These are phyloP conservation scores for Henricia sp. DNA, from an alignment of 53 echinoderm and acorn worm genomes.

Conservation along the genomic window DNA sequence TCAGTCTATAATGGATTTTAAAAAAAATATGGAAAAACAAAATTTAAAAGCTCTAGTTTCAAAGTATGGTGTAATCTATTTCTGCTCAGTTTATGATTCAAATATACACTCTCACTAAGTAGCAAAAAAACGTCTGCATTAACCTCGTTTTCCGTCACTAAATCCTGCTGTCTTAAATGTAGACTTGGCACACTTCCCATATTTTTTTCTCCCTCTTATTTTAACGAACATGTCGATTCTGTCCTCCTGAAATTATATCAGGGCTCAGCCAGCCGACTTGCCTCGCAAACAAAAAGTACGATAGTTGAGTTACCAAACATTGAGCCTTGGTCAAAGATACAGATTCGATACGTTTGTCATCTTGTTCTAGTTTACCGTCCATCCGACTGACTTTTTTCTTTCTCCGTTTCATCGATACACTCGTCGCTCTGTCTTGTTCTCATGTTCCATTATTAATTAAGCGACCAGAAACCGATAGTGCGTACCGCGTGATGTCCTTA, in stretches of 20 bases:
- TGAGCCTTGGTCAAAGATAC: constrained; percentile 30
- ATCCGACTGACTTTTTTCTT: neutral
- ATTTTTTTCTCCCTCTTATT: no score
- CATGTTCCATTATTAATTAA: constrained; percentile 64
- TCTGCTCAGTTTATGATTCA: no score
- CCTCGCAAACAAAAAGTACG: neutral
- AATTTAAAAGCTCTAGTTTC: no score
- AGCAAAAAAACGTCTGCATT: no score
- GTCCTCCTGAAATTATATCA: no score
- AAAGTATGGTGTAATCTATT: no score
- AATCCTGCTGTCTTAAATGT: neutral
- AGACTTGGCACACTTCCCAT: neutral
- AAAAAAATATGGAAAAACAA: no score
- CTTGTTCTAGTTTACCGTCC: neutral
- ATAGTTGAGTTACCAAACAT: constrained; percentile 20
- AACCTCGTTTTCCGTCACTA: no score
- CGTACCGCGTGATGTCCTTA: constrained; percentile 17
- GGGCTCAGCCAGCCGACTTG: neutral
- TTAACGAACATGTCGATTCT: no score
- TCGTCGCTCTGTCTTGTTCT: constrained; percentile 3
- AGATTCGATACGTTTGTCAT: constrained; percentile 25
- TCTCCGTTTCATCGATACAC: neutral
- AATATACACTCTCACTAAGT: no score
- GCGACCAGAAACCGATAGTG: constrained; percentile 45
- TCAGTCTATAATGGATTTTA: no score